Base-by-base conservation (phyloP, 2,888 invertebrate genomes). In the Darwinula stevensoni region DNA sequence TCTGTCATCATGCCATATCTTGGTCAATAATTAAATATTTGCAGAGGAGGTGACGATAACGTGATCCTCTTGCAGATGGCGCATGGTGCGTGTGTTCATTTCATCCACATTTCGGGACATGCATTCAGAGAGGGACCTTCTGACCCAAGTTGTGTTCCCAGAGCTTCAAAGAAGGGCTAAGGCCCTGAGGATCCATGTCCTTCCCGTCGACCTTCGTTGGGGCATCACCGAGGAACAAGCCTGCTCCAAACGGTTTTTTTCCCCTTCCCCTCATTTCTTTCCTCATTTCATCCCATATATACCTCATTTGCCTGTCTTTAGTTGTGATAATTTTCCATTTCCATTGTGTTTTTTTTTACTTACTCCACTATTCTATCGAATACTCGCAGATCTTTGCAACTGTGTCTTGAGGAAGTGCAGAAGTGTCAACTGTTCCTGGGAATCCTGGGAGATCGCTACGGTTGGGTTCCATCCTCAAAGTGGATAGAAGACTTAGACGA, bases 21-120 rank as follows among this genome's bases (percentile, higher is more conserved):
- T n/a, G n/a, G n/a, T n/a, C n/a, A n/a, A n/a, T n/a, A n/a, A n/a
- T n/a, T n/a, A n/a, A n/a, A n/a, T n/a, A n/a, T n/a, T n/a, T n/a
- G n/a, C n/a, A n/a, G n/a, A n/a, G n/a, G n/a, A n/a, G n/a, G n/a
- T n/a, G n/a, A n/a, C n/a, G n/a, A n/a, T n/a, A n/a, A n/a, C n/a
- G n/a, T n/a, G n/a, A n/a, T n/a, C n/a, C n/a, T n/a, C n/a, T 34
- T 36, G n/a, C 39, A 52, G 53, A 31, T 54, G 53, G 53, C 41
- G 46, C 27, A 49, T 48, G 4, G 45, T 49, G 1, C 43, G 50
- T 16, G 50, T 57, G 4, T 56, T 57, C 39, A 51, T 56, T 27
- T 55, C 55, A 1, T 56, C 56, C 2, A 56, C 56, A 3, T 56
- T 56, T 41, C 43, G 45, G 4, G 56, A 57, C 42, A 54, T 57